Percentiles rank a stretch among this genome's conserved stretches.
phyloP scores from a whole-genome alignment of 2,797 vertebrate genomes.

The Ataeniobius toweri region DNA sequence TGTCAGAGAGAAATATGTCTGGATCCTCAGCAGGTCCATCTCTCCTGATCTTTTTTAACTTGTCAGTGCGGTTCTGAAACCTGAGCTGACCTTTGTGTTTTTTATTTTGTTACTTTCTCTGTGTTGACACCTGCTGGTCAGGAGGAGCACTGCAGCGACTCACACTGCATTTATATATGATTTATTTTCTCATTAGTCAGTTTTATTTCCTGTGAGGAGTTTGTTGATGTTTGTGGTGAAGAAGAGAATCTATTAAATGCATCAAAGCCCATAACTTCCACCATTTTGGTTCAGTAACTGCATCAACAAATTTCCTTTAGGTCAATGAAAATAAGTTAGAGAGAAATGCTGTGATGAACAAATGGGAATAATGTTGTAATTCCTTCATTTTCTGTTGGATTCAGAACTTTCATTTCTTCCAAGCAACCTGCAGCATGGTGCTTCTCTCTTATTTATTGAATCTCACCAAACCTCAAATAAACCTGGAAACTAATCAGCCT shows the following conservation, averaged over 20 bases:
- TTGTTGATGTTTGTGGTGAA: background rate
- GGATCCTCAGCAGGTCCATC: background rate
- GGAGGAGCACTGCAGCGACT: background rate
- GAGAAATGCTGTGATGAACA: background rate
- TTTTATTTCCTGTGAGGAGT: too few species aligned
- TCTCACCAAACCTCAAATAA: background rate
- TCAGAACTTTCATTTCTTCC: background rate
- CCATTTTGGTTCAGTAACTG: background rate
- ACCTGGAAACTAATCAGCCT: background rate
- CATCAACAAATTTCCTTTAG: background rate
- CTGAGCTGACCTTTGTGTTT: too few species aligned
- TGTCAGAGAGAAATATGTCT: background rate
- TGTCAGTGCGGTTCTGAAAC: too few species aligned
- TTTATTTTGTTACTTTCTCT: background rate
- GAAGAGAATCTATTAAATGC: background rate
- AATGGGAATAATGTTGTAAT: background rate
- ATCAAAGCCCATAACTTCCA: background rate
- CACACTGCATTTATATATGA: background rate
- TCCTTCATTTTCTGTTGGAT: background rate
- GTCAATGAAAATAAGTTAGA: background rate
- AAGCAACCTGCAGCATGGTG: background rate
- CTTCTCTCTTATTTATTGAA: background rate
- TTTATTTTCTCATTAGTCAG: background rate
- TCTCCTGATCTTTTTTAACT: too few species aligned
- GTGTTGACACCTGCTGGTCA: background rate